phyloP scores from a whole-genome alignment of 2,797 vertebrate genomes.

The Anniella stebbinsi region DNA sequence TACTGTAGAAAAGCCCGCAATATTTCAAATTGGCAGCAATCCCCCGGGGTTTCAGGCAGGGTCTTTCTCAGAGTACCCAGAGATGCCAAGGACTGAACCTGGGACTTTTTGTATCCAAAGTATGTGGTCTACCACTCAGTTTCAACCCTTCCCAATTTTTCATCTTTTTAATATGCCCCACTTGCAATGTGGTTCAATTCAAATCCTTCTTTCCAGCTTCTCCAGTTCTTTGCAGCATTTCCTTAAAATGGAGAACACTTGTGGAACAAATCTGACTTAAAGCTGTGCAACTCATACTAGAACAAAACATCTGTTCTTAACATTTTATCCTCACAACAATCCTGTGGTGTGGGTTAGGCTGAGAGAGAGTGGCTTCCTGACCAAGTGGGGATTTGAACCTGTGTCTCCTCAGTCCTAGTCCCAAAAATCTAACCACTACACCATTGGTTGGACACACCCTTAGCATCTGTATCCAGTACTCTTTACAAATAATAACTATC shows the following conservation, averaged over 20 bases:
- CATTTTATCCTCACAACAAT: no score
- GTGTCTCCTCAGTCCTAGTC: background rate
- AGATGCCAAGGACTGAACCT: no score
- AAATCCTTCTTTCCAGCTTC: background rate
- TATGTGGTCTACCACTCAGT: background rate
- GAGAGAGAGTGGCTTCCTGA: no score
- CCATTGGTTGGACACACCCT: background rate
- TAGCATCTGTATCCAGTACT: slow-evolving; percentile 2
- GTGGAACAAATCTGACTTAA: background rate
- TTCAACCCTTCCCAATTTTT: background rate
- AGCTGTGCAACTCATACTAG: background rate
- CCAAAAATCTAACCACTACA: background rate
- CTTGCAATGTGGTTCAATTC: background rate
- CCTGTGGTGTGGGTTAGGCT: no score
- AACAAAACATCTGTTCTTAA: background rate
- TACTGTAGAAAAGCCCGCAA: no score
- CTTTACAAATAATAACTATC: slow-evolving; percentile 22
- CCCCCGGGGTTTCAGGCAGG: no score
- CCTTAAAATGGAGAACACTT: background rate
- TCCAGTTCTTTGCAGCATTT: background rate
- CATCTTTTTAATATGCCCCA: background rate
- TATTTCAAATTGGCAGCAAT: no score
- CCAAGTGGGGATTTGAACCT: no score
- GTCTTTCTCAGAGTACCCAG: no score
- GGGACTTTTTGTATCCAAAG: no score